Evolutionary conservation across 1,140 invertebrate species (phyloP).

Genomic region (Philotrypesis tridentata): DNA sequence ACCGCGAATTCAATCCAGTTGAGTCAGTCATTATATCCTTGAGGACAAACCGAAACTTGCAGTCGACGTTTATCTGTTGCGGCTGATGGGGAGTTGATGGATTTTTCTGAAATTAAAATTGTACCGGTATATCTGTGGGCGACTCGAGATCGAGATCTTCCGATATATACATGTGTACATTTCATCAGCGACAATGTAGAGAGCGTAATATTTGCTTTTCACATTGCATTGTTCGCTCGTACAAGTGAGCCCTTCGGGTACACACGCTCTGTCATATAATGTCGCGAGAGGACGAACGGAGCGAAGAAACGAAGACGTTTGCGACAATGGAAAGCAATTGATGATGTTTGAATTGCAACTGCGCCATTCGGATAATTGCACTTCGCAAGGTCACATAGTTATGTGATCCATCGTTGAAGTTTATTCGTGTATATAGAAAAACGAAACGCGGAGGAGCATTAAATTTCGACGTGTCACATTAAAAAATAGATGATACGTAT

Average conservation of each 20-base stretch:
- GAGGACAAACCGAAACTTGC: constrained; percentile 45
- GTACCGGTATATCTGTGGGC: too few species aligned
- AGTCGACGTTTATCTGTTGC: constrained; percentile 54
- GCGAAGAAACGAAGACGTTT: not conserved
- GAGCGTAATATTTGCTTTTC: too few species aligned
- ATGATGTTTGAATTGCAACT: not conserved
- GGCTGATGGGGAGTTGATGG: not conserved
- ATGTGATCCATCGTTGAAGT: not conserved
- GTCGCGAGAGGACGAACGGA: too few species aligned
- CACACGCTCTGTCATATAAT: too few species aligned
- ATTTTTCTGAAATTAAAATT: constrained; percentile 33
- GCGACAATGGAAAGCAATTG: not conserved
- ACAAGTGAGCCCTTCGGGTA: too few species aligned
- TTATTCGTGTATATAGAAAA: too few species aligned
- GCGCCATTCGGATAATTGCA: not conserved
- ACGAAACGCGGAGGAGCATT: not conserved
- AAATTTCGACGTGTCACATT: not conserved
- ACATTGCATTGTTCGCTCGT: too few species aligned
- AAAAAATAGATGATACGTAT: too few species aligned
- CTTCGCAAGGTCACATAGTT: not conserved
- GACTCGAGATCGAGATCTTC: too few species aligned
- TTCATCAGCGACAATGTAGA: too few species aligned
- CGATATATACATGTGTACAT: too few species aligned
- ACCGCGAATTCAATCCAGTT: constrained; percentile 60
- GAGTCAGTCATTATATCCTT: constrained; percentile 62